Conservation (phyloP, 1,140 invertebrate species). For the Drosophila burlai region DNA sequence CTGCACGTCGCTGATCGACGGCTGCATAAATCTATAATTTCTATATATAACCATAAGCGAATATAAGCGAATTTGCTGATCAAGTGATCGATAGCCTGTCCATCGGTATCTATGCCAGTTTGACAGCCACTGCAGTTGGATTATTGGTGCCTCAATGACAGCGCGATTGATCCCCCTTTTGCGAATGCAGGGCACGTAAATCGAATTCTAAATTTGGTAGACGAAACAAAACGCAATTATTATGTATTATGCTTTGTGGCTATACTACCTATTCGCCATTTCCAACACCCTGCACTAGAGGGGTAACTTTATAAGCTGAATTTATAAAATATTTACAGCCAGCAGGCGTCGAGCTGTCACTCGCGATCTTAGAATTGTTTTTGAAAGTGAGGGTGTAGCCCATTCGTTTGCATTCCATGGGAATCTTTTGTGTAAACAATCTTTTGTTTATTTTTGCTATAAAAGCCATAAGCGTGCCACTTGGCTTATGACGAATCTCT, state of each 20-base stretch:
- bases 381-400: slow-evolving; percentile 31
- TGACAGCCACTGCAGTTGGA: slow-evolving; percentile 51
- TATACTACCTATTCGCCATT: slow-evolving; percentile 35
- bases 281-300: slow-evolving; percentile 40
- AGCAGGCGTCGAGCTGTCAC: neutral
- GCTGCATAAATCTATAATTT: slow-evolving; percentile 48
- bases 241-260: slow-evolving; percentile 67
- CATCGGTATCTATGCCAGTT: slow-evolving; percentile 49
- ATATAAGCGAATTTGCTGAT: slow-evolving; percentile 40
- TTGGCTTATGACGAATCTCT: slow-evolving; percentile 51
- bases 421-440: slow-evolving; percentile 29
- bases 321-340: slow-evolving; percentile 5
- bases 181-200: slow-evolving; percentile 60
- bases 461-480: slow-evolving; percentile 72
- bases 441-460: slow-evolving; percentile 51
- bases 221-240: slow-evolving; percentile 73
- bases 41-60: slow-evolving; percentile 42
- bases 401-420: slow-evolving; percentile 19
- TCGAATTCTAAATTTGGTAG: slow-evolving; percentile 71
- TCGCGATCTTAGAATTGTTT: neutral
- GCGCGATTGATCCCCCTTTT: slow-evolving; percentile 9
- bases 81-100: slow-evolving; percentile 48
- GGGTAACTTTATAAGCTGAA: neutral
- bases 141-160: slow-evolving; percentile 36
- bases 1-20: slow-evolving; percentile 43